phyloP scores from a whole-genome alignment of 1,140 invertebrate genomes.

The Bombus confusus region DNA sequence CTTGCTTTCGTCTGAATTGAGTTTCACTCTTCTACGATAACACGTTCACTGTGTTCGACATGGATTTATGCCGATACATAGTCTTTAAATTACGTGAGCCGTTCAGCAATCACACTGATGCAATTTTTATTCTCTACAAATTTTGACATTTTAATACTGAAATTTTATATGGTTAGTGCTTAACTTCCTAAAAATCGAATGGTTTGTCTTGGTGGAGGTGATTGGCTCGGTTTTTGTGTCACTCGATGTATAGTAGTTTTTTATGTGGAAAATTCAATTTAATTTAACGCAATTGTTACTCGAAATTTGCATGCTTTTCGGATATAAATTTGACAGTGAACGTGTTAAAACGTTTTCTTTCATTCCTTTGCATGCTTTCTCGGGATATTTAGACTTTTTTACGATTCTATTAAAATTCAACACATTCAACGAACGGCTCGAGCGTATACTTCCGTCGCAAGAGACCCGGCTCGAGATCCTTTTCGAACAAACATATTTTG shows the following conservation, averaged over 20 bases:
- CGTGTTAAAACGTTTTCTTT: not conserved
- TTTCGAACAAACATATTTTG: not conserved
- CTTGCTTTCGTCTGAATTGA: not conserved
- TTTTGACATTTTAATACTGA: not conserved
- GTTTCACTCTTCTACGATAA: too few species aligned
- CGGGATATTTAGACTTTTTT: not conserved
- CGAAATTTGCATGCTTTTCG: not conserved
- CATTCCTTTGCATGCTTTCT: not conserved
- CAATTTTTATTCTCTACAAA: not conserved
- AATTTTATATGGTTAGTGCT: not conserved
- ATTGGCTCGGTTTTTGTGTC: fast-evolving
- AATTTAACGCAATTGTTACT: too few species aligned
- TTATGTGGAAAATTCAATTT: too few species aligned
- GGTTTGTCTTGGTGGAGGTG: not conserved
- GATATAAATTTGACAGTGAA: not conserved
- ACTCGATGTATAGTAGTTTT: not conserved
- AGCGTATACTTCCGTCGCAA: too few species aligned
- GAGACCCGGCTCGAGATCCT: not conserved
- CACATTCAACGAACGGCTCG: not conserved
- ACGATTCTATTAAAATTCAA: not conserved
- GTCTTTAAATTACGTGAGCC: not conserved
- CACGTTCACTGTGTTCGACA: not conserved
- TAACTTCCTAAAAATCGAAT: too few species aligned
- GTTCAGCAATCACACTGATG: not conserved
- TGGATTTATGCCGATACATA: too few species aligned